phyloP scores from a whole-genome alignment of 2,888 invertebrate genomes.

The Chloroclystis v-ata region DNA sequence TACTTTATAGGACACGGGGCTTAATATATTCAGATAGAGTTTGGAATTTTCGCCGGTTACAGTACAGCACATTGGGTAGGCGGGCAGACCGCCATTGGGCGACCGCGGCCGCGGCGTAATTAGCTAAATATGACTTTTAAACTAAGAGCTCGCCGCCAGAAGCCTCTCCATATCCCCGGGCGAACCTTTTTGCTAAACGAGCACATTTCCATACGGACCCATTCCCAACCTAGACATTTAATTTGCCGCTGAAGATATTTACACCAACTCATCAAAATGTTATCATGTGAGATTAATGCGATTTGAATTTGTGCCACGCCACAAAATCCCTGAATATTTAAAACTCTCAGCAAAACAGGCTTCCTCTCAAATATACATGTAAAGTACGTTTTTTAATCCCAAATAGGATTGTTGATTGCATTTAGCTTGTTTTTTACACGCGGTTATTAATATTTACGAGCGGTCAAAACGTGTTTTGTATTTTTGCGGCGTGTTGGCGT shows the following conservation, averaged over 20 bases:
- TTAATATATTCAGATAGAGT: slow-evolving; percentile 49
- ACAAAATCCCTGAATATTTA: slow-evolving; percentile 35
- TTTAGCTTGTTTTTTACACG: slow-evolving; percentile 22
- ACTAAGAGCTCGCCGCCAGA: slow-evolving; percentile 55
- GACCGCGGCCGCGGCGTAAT: slow-evolving; percentile 57
- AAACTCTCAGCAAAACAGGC: slow-evolving; percentile 25
- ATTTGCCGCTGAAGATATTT: slow-evolving; percentile 48
- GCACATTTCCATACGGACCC: slow-evolving; percentile 48
- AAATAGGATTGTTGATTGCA: slow-evolving; percentile 25
- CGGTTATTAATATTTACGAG: slow-evolving; percentile 32
- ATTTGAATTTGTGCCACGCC: slow-evolving; percentile 35
- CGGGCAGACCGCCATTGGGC: slow-evolving; percentile 42
- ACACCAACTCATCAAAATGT: slow-evolving; percentile 48
- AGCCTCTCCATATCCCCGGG: slow-evolving; percentile 44
- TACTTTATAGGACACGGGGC: slow-evolving; percentile 35
- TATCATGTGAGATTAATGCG: slow-evolving; percentile 44
- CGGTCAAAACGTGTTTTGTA: slow-evolving; percentile 17
- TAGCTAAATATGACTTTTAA: slow-evolving; percentile 72
- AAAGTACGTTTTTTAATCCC: slow-evolving; percentile 19
- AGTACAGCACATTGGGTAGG: slow-evolving; percentile 30
- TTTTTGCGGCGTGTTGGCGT: slow-evolving; percentile 40
- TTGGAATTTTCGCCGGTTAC: slow-evolving; percentile 35
- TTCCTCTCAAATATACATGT: slow-evolving; percentile 18
- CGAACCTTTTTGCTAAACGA: slow-evolving; percentile 52
- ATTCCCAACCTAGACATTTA: slow-evolving; percentile 40